A percentile compares a stretch with the other conserved stretches of the same genome.
Conservation (phyloP, 2,888 invertebrate genomes). For the Zelleria hepariella region DNA sequence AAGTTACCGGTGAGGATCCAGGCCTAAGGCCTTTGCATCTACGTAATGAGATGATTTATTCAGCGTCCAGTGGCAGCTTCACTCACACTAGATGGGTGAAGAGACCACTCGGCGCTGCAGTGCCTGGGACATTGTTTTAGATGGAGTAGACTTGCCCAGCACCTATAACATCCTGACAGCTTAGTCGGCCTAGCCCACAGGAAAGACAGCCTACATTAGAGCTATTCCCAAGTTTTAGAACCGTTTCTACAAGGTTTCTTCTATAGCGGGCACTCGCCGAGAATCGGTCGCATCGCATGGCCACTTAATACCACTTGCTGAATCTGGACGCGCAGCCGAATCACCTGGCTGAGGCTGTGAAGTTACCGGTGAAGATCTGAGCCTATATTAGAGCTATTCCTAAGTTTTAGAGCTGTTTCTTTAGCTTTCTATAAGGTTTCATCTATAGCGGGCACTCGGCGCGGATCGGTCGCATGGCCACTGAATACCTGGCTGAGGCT, state of each 20-base stretch:
- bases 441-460: constrained; percentile 19
- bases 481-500: constrained; percentile 84
- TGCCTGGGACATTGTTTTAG: too few relatives aligned
- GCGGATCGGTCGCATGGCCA: constrained; percentile 48
- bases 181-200: too few relatives aligned
- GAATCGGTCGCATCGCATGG: constrained; percentile 34
- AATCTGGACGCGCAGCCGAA: constrained; percentile 89
- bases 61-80: too few relatives aligned
- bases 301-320: constrained; percentile 96
- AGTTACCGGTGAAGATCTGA: constrained; percentile 71
- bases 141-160: too few relatives aligned
- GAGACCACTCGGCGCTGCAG: too few relatives aligned
- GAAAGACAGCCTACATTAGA: too few relatives aligned
- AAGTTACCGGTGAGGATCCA: constrained; percentile 63
- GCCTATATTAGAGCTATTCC: too few relatives aligned
- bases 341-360: constrained; percentile 72
- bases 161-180: too few relatives aligned
- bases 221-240: background rate
- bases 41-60: too few relatives aligned
- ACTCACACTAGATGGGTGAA: too few relatives aligned
- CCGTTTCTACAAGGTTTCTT: constrained; percentile 1
- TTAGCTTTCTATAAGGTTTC: too few relatives aligned
- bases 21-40: too few relatives aligned
- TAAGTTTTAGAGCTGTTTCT: background rate
- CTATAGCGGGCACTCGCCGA: constrained; percentile 20